Evolutionary conservation across 2,888 invertebrate species (phyloP).

Genomic region (Pristionchus mayeri): DNA sequence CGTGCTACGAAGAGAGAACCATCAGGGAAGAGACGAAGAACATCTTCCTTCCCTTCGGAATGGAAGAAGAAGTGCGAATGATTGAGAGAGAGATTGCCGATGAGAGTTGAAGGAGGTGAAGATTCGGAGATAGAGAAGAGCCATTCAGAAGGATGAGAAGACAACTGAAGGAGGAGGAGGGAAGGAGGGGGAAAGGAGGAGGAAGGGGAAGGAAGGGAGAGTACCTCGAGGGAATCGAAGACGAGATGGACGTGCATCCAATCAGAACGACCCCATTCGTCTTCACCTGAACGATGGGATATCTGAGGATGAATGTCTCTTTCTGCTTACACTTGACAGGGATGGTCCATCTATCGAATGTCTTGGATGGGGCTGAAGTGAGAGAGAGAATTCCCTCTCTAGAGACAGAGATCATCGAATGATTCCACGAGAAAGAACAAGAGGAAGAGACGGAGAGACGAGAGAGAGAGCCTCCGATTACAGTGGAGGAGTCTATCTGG

Average conservation of each 20-base stretch:
- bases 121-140: constrained; percentile 5
- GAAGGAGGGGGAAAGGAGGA: not conserved
- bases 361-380: not conserved
- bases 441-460: not conserved
- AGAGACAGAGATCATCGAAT: not conserved
- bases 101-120: not conserved
- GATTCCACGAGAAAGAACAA: not conserved
- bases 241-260: constrained; percentile 2
- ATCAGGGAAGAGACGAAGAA: constrained; percentile 3
- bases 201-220: too few species aligned
- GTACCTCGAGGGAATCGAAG: not conserved
- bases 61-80: constrained; percentile 5
- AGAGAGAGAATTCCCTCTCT: constrained; percentile 3
- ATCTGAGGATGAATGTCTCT: not conserved
- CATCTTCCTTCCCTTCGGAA: not conserved
- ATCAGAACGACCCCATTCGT: constrained; percentile 25
- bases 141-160: constrained; percentile 13
- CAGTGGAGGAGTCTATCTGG: not conserved
- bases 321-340: not conserved
- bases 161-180: not conserved
- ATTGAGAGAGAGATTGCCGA: not conserved
- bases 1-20: not conserved
- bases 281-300: not conserved
- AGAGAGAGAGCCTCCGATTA: constrained; percentile 18
- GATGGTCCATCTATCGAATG: constrained; percentile 10